Percentiles rank a stretch among this genome's conserved stretches.
phyloP scores from a whole-genome alignment of 2,113 vertebrate genomes.

The Hymenochirus boettgeri region DNA sequence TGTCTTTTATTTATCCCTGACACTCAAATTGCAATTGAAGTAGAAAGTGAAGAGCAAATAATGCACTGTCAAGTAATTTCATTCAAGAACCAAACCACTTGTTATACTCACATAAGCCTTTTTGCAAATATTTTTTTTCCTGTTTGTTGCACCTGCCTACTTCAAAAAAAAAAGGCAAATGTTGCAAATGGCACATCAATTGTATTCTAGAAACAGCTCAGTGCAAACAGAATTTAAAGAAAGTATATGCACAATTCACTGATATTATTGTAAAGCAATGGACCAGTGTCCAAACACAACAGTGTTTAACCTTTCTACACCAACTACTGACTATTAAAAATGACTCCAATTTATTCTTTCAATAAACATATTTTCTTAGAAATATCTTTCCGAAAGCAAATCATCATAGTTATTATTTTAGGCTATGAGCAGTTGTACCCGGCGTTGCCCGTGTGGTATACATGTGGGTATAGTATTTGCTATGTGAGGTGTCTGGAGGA shows the following conservation, averaged over 20 bases:
- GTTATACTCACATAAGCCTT: slow-evolving; percentile 38
- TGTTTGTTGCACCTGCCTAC: slow-evolving; percentile 40
- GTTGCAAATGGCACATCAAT: slow-evolving; percentile 32
- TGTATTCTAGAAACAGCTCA: slow-evolving; percentile 26
- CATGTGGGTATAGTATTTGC: too few species aligned
- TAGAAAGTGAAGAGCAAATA: slow-evolving; percentile 36
- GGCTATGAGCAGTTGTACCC: too few species aligned
- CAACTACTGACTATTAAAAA: too few species aligned
- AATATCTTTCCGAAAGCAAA: too few species aligned
- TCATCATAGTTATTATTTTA: too few species aligned
- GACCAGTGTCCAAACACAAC: too few species aligned
- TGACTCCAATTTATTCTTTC: too few species aligned
- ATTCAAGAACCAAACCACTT: slow-evolving; percentile 39
- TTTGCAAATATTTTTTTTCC: slow-evolving; percentile 39
- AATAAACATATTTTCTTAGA: too few species aligned
- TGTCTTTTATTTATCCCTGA: slow-evolving; percentile 36
- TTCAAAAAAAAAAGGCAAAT: slow-evolving; percentile 32
- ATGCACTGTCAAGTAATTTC: slow-evolving; percentile 39
- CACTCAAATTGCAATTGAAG: slow-evolving; percentile 40
- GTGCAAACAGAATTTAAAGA: slow-evolving; percentile 23
- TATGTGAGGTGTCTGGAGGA: too few species aligned
- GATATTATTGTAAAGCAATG: too few species aligned
- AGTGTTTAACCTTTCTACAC: too few species aligned
- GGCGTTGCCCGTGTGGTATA: too few species aligned
- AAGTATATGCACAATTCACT: slow-evolving; percentile 21